These are phyloP conservation scores for Gisinianus flammeolus DNA, from an alignment of 2,888 invertebrate genomes.

Conservation along the genomic window DNA sequence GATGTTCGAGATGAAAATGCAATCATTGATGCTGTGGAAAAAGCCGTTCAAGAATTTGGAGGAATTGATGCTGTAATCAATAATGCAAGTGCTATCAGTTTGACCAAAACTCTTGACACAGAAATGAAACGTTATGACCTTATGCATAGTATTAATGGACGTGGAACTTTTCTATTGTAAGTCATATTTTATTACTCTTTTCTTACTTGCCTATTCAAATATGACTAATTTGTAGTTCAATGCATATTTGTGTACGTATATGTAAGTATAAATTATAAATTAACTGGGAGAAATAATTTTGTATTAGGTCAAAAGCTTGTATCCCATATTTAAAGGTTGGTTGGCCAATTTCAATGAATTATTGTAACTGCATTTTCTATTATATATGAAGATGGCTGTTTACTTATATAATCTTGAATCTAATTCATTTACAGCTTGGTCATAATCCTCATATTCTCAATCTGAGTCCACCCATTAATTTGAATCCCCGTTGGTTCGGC, in stretches of 20 bases:
- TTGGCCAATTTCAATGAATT: too few relatives aligned
- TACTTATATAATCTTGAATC: too few relatives aligned
- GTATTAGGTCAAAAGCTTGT: conserved; percentile 81
- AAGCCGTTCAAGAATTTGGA: conserved; percentile 83
- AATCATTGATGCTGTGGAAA: conserved; percentile 73
- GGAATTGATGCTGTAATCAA: conserved; percentile 94
- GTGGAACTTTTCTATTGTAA: conserved; percentile 94
- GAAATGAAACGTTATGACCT: conserved; percentile 97
- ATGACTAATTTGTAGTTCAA: neutral
- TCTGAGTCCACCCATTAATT: conserved; percentile 89
- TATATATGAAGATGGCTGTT: too few relatives aligned
- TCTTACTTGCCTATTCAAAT: too few relatives aligned
- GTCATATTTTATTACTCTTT: conserved; percentile 59
- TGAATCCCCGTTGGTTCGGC: conserved; percentile 89
- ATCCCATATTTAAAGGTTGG: conserved; percentile 76
- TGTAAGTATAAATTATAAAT: neutral
- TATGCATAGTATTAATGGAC: conserved; percentile 92
- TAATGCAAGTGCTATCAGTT: conserved; percentile 93
- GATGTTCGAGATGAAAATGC: conserved; percentile 85
- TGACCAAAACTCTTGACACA: conserved; percentile 80
- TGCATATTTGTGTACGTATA: neutral
- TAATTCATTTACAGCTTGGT: too few relatives aligned
- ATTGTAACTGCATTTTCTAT: too few relatives aligned
- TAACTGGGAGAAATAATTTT: conserved; percentile 1
- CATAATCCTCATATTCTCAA: conserved; percentile 93